Conservation (phyloP, 2,797 vertebrate genomes). For the Syndactyla subalaris region DNA sequence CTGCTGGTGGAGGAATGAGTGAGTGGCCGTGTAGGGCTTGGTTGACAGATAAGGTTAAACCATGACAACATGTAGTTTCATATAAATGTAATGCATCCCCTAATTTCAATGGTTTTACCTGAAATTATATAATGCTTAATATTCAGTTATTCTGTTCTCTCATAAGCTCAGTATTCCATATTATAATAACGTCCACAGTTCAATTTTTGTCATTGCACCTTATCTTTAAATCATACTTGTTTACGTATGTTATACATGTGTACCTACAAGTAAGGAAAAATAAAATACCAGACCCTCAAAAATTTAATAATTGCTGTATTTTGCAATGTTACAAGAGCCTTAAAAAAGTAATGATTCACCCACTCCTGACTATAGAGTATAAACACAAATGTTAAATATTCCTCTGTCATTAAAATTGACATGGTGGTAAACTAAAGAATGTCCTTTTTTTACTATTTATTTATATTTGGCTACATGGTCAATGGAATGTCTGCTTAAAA, state of each 20-base stretch:
- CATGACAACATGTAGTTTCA: background rate
- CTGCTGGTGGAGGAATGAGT: background rate
- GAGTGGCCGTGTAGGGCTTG: rapidly evolving
- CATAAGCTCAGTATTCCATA: background rate
- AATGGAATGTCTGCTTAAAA: slow-evolving; percentile 31
- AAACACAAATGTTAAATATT: slow-evolving; percentile 27
- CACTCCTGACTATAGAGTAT: background rate
- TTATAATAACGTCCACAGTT: background rate
- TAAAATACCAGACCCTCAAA: background rate
- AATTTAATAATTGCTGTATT: background rate
- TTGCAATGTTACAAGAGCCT: background rate
- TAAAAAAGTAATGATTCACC: slow-evolving; percentile 36
- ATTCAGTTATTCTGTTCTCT: background rate
- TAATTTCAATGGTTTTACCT: background rate
- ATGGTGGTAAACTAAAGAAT: slow-evolving; percentile 11
- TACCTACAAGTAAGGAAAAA: background rate
- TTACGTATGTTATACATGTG: background rate
- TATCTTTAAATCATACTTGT: background rate
- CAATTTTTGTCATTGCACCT: background rate
- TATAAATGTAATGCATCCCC: background rate
- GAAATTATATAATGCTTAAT: background rate
- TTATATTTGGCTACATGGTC: slow-evolving; percentile 14
- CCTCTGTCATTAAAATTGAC: slow-evolving; percentile 39
- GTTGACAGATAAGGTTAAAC: background rate
- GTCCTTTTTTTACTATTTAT: slow-evolving; percentile 17